Conservation (phyloP, 2,113 vertebrate genomes). For the Baryphthengus martii region DNA sequence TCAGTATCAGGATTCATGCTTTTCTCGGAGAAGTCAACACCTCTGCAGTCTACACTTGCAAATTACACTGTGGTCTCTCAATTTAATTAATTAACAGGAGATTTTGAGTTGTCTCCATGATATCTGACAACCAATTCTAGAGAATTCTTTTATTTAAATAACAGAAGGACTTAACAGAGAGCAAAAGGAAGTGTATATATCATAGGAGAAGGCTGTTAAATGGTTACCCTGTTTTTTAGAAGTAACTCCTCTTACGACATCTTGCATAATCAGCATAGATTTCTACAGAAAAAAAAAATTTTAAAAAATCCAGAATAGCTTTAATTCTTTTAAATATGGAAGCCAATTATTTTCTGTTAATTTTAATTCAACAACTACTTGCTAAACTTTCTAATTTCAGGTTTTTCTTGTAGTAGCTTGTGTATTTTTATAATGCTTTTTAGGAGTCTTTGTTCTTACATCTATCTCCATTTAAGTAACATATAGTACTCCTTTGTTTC, state of each 20-base stretch:
- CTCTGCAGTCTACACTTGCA: neutral
- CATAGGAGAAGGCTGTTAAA: neutral
- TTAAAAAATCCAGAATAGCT: neutral
- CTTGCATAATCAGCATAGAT: neutral
- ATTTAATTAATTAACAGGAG: neutral
- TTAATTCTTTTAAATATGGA: neutral
- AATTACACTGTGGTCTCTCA: neutral
- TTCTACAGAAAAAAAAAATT: neutral
- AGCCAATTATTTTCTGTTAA: neutral
- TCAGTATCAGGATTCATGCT: neutral
- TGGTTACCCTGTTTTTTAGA: neutral
- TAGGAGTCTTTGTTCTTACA: neutral
- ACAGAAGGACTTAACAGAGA: neutral
- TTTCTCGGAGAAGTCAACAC: neutral
- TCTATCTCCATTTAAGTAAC: neutral
- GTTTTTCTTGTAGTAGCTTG: neutral
- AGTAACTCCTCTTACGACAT: neutral
- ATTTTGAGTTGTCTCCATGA: neutral
- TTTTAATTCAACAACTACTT: neutral
- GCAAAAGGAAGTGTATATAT: neutral
- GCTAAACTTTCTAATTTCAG: neutral
- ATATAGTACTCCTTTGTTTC: neutral
- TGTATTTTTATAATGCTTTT: neutral
- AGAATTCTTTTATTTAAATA: neutral
- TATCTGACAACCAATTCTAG: neutral